Conservation (phyloP, 2,113 vertebrate species). For the Drymodes brunneopygia region DNA sequence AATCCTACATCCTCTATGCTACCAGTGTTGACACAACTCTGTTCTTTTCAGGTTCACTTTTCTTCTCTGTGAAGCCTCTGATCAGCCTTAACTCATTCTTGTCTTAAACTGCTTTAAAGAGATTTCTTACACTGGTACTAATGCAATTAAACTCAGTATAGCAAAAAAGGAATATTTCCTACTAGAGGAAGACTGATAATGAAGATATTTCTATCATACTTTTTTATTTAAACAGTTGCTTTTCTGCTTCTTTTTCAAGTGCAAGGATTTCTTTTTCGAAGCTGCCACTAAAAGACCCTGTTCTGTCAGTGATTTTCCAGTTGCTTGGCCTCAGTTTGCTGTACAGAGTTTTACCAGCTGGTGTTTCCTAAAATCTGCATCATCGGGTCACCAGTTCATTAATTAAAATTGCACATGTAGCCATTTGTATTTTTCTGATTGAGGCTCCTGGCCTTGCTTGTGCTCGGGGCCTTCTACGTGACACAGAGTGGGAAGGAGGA, state of each 20-base stretch:
- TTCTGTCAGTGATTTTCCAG: constrained; percentile 25
- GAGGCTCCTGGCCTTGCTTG: not conserved
- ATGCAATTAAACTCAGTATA: not conserved
- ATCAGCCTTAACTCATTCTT: not conserved
- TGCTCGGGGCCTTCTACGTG: not conserved
- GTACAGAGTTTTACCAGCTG: constrained; percentile 33
- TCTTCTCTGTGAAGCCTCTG: not conserved
- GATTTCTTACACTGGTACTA: not conserved
- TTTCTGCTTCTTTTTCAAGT: not conserved
- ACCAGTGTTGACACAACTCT: not conserved
- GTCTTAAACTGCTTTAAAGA: not conserved
- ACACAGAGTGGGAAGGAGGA: not conserved
- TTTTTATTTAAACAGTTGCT: not conserved
- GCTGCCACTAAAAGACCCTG: not conserved
- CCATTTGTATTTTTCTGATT: constrained; percentile 24
- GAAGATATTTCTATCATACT: not conserved
- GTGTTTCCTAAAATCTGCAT: not conserved
- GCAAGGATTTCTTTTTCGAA: not conserved
- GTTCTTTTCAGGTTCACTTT: not conserved
- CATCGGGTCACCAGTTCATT: constrained; percentile 21
- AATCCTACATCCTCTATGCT: not conserved
- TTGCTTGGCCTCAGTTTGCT: constrained; percentile 10
- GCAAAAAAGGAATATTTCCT: not conserved
- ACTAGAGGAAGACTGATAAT: not conserved
- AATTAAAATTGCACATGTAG: constrained; percentile 36